Conservation (phyloP, 2,113 vertebrate species). For the Siniperca knerii region DNA sequence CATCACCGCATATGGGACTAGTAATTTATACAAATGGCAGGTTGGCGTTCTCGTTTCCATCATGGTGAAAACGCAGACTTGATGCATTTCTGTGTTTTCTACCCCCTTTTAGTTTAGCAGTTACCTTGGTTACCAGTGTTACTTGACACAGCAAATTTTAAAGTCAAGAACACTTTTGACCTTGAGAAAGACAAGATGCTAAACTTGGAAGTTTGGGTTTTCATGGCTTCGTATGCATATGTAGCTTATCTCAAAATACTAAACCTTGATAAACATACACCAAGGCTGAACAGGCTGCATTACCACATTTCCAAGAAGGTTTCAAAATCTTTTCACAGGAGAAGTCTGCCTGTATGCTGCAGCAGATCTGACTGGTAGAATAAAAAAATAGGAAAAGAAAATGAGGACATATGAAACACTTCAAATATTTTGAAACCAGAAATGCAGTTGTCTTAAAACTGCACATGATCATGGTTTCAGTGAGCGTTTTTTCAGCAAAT, state of each 20-base stretch:
- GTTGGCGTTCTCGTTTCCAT: background rate
- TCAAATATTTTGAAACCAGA: background rate
- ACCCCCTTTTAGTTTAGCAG: background rate
- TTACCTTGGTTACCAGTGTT: constrained; percentile 42
- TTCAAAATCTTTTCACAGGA: background rate
- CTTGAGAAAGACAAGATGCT: constrained; percentile 2
- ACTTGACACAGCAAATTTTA: background rate
- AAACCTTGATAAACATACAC: background rate
- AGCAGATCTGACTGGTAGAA: background rate
- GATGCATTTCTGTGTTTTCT: constrained; percentile 15
- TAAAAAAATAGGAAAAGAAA: background rate
- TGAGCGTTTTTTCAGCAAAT: background rate
- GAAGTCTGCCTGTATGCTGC: background rate
- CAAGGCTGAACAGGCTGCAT: background rate
- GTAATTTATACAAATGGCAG: constrained; percentile 14
- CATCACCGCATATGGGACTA: constrained; percentile 27
- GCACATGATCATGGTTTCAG: background rate
- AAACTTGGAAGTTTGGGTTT: background rate
- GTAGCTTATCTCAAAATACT: background rate
- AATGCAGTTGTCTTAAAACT: background rate
- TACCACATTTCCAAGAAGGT: constrained; percentile 5
- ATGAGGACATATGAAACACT: background rate
- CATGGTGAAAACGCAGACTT: background rate
- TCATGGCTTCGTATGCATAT: background rate
- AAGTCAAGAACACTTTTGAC: constrained; percentile 5